Percentiles rank a stretch among this genome's conserved stretches.
phyloP scores from a whole-genome alignment of 2,797 vertebrate genomes.

The Chrysocyon brachyurus region DNA sequence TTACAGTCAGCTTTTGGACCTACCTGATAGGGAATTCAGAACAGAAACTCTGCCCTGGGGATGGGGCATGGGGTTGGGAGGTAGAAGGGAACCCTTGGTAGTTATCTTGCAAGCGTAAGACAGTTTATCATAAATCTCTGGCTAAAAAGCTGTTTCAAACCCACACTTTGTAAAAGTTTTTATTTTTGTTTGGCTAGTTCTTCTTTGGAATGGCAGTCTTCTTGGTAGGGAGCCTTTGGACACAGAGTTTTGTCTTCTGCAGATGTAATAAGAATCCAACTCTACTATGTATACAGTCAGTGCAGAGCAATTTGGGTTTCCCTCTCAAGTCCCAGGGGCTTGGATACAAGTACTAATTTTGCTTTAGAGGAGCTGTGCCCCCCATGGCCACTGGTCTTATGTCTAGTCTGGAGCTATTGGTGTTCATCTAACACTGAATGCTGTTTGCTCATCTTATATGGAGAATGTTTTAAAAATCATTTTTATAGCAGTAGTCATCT shows the following conservation, averaged over 20 bases:
- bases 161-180: not conserved
- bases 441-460: not conserved
- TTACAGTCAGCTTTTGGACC: not conserved
- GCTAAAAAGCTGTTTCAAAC: not conserved
- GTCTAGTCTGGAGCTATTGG: not conserved
- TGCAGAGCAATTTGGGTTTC: not conserved
- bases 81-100: not conserved
- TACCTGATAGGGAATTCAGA: not conserved
- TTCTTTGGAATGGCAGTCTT: not conserved
- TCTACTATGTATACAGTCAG: accelerated
- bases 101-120: not conserved
- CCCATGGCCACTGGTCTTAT: not conserved
- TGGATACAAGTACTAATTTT: not conserved
- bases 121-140: not conserved
- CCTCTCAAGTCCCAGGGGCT: not conserved
- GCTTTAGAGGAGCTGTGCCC: not conserved
- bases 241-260: not conserved
- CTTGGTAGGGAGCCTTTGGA: not conserved
- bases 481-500: not conserved
- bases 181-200: not conserved
- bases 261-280: not conserved
- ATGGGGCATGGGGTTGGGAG: too few species aligned
- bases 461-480: not conserved
- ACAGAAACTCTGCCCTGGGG: not conserved
- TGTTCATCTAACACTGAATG: not conserved